phyloP scores from a whole-genome alignment of 2,888 invertebrate species.

The Limenitis camilla region DNA sequence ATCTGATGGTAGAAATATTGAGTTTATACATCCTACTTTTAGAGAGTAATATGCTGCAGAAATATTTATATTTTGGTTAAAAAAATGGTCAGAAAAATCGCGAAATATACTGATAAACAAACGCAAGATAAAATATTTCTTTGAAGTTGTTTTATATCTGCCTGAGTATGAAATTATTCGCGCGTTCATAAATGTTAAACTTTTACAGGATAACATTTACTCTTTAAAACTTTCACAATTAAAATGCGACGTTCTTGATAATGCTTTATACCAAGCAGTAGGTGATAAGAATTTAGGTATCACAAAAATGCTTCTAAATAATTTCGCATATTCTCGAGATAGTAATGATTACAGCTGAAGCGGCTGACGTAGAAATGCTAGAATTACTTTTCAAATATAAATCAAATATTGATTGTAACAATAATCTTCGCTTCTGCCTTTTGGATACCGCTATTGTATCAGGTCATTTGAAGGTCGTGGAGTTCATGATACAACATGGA shows the following conservation, averaged over 20 bases:
- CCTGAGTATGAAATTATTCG: background rate
- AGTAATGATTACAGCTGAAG: background rate
- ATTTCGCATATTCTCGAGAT: background rate
- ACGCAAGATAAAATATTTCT: background rate
- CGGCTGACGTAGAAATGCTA: background rate
- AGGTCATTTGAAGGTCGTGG: background rate
- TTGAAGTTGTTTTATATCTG: background rate
- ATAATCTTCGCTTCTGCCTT: too few relatives aligned
- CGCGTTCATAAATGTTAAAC: background rate
- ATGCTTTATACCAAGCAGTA: background rate
- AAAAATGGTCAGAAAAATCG: background rate
- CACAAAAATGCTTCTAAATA: background rate
- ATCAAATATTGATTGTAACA: background rate
- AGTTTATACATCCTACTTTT: slow-evolving; percentile 1
- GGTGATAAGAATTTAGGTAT: background rate
- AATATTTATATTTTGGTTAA: background rate
- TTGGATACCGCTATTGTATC: background rate
- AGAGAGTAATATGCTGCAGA: background rate
- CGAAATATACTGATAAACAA: background rate
- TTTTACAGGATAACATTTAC: background rate
- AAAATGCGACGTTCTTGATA: background rate
- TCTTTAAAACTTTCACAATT: background rate
- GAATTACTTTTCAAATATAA: background rate
- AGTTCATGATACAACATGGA: background rate
- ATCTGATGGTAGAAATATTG: background rate